Evolutionary conservation across 2,888 invertebrate genomes (phyloP).

Genomic region (Xylophagus ater): DNA sequence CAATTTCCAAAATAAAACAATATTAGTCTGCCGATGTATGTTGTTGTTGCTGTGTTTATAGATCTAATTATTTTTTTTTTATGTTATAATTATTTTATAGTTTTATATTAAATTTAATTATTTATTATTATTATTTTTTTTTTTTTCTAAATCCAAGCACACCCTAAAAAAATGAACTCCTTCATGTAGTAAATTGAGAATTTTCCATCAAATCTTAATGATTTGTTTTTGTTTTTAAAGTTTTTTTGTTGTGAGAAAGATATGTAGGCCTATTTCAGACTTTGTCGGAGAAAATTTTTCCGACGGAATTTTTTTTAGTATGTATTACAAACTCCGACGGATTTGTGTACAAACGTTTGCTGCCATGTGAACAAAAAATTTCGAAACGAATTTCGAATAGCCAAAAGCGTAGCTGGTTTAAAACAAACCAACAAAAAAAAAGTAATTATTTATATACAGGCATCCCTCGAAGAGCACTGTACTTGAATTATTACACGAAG

Average conservation of each 20-base stretch:
- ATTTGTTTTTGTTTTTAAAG: neutral
- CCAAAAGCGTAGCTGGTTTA: too few species aligned
- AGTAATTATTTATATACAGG: too few species aligned
- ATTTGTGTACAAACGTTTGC: too few species aligned
- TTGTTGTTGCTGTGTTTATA: neutral
- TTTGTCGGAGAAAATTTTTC: too few species aligned
- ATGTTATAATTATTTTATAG: neutral
- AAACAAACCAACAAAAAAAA: too few species aligned
- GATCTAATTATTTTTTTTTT: neutral
- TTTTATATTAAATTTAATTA: neutral
- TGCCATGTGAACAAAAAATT: too few species aligned
- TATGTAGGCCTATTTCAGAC: too few species aligned
- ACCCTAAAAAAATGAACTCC: neutral
- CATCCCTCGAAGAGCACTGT: too few species aligned
- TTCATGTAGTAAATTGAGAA: neutral
- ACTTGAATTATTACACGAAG: too few species aligned
- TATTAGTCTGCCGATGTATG: too few species aligned
- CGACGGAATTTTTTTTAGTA: too few species aligned
- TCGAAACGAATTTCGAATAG: too few species aligned
- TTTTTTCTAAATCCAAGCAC: neutral
- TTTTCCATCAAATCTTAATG: neutral
- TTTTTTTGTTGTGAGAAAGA: neutral
- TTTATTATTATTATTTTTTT: constrained; percentile 2
- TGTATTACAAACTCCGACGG: neutral
- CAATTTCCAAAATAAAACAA: constrained; percentile 8